phyloP scores from a whole-genome alignment of 1,140 invertebrate species.

The Dufourea novaeangliae region DNA sequence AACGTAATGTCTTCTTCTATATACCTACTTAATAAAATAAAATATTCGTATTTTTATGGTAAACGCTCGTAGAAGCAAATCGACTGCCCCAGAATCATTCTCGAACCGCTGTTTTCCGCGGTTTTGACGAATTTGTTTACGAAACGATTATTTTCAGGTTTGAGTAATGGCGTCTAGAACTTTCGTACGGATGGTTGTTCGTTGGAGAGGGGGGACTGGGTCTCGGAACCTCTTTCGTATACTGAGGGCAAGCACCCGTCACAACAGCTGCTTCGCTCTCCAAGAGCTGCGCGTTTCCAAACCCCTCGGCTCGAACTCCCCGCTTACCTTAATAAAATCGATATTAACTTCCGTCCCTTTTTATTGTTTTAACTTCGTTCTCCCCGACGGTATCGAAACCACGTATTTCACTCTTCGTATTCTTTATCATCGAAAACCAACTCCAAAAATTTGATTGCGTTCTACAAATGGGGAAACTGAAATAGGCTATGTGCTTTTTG shows the following conservation, averaged over 20 bases:
- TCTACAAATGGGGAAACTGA: neutral
- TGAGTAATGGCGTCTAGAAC: slow-evolving; percentile 5
- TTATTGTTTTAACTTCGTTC: neutral
- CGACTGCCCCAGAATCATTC: neutral
- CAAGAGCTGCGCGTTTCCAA: slow-evolving; percentile 23
- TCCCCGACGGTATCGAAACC: neutral
- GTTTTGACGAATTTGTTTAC: slow-evolving; percentile 43
- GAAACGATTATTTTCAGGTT: neutral
- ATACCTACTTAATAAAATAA: too few relatives aligned
- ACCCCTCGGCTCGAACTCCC: neutral
- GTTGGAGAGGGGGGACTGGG: neutral
- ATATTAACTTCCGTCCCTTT: neutral
- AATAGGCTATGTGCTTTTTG: too few relatives aligned
- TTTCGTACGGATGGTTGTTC: neutral
- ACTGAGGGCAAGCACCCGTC: slow-evolving; percentile 39
- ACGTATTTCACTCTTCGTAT: neutral
- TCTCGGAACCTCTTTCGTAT: slow-evolving; percentile 13
- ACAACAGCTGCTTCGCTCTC: slow-evolving; percentile 50
- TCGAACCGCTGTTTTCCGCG: neutral
- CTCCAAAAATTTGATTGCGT: neutral
- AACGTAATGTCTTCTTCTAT: too few relatives aligned
- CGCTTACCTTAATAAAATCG: neutral
- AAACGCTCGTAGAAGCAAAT: neutral
- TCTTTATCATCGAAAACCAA: neutral
- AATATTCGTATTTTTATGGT: too few relatives aligned